Base-by-base conservation (phyloP, 2,888 invertebrate genomes). In the Folsomia manolachei region DNA sequence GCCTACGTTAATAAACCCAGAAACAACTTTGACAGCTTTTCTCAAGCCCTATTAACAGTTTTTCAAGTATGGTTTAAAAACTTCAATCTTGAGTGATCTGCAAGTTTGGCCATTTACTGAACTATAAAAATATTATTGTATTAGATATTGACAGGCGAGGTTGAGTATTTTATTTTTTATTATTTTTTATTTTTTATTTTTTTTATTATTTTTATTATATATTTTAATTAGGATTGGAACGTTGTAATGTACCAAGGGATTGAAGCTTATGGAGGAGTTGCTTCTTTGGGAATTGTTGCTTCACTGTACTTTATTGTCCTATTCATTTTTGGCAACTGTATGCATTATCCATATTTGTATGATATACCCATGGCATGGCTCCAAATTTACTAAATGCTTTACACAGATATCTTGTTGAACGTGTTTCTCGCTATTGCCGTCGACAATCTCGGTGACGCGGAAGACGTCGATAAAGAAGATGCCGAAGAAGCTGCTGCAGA, bases 361-460 rank as follows among this genome's bases (percentile, higher is more conserved):
- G 14, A 39, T 14, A 39, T n/a, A n/a, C n/a, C n/a, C n/a, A n/a
- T n/a, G n/a, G n/a, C n/a, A n/a, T n/a, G n/a, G n/a, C n/a, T 39
- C 39, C 39, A 39, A 39, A 9, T 39, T 39, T 39, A 39, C 14
- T 14, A 39, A 39, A 39, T 9, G 4, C 39, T 39, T 39, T 39
- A 14, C 14, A 39, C 53, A 72, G 72, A 72, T 53, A 72, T 72
- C 61, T 61, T 72, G 81, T 87, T 99, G 82, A 99, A 99, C 85
- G 99, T 99, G 83, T 99, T 99, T 93, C 97, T 99, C 96, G 99
- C 99, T 85, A 99, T 99, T 87, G 99, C 99, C 82, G 99, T 99
- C 51, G 99, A 99, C 85, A 99, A 99, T 86, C 89, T 99, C 83
- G 99, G 98, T 63, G 99, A 99, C 85, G 98, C 98, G 18, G 98